phyloP scores from a whole-genome alignment of 2,888 invertebrate genomes.

The Dynastes hyllus region DNA sequence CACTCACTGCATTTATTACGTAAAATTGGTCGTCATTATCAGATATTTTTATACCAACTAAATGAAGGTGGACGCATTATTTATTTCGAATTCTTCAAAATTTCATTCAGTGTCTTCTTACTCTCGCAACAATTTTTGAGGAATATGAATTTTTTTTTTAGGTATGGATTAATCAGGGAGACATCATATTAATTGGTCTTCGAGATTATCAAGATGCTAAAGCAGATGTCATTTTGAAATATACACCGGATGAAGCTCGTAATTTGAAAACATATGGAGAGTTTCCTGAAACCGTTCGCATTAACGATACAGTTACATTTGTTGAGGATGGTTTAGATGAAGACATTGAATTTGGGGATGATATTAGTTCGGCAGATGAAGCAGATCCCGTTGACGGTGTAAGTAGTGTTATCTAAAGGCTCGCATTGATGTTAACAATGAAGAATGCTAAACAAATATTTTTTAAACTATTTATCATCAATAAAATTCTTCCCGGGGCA shows the following conservation, averaged over 20 bases:
- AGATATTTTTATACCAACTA: too few species aligned
- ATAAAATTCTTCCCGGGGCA: too few species aligned
- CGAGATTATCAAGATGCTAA: constrained; percentile 98
- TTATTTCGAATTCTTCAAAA: too few species aligned
- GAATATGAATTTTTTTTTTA: constrained; percentile 62
- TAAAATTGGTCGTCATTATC: too few species aligned
- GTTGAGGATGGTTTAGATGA: constrained; percentile 96
- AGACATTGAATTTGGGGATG: constrained; percentile 97
- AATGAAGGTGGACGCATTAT: too few species aligned
- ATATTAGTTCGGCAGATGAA: constrained; percentile 93
- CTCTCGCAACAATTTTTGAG: neutral
- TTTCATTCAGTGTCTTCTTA: too few species aligned
- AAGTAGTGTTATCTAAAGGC: constrained; percentile 52
- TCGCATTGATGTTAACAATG: too few species aligned
- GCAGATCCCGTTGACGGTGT: constrained; percentile 80
- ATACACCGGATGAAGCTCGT: constrained; percentile 98
- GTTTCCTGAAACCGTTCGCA: constrained; percentile 98
- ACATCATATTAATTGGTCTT: constrained; percentile 97
- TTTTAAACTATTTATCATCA: too few species aligned
- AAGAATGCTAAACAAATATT: too few species aligned
- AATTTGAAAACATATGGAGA: constrained; percentile 99
- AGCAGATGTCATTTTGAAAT: constrained; percentile 99
- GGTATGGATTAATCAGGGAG: constrained; percentile 99
- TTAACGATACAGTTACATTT: constrained; percentile 96
- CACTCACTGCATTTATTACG: too few species aligned